Base-by-base conservation (phyloP, 2,888 invertebrate species). In the Saturnia japonica region DNA sequence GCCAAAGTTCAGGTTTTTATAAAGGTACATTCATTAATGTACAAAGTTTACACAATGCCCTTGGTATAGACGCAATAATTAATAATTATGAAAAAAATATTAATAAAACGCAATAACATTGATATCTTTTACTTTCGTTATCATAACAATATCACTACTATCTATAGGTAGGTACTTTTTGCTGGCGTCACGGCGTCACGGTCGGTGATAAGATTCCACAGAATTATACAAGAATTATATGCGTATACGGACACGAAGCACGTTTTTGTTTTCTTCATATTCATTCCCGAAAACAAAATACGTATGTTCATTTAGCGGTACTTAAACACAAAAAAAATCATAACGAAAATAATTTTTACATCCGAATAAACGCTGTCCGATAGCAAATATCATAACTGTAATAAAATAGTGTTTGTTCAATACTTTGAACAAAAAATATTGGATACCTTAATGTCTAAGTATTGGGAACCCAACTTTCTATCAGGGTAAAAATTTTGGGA, bases 61-160 rank as follows among this genome's bases (percentile, higher is more conserved):
- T 42, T 43, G 51, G 25, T 40, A 68, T 42, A 64, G 64, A 64
- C 54, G 64, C 71, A 71, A 71, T 16, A 71, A 71, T 71, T 68
- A 71, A 71, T 68, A 62, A 25, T 60, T 51, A 68, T 68, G 43
- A 68, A 68, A 64, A 68, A 67, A 67, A 67, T 68, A 71, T 68
- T 68, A 71, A 71, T 68, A 71, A 72, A 72, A 69, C 42, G 72
- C 72, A 72, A 72, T 70, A 72, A 70, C 72, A 69, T 60, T 47
- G 51, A 67, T 70, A 70, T 71, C 71, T 71, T 54, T 60, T 40
- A 62, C 42, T 67, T 45, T 43, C 42, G 51, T 71, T 72, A 72
- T 72, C 72, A 67, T 64, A 47, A 69, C 57, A 67, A 60, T 72
- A 72, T 67, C 69, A 69, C 67, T 54, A 11, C n/a, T 72, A 72